Conservation (phyloP, 1,140 invertebrate species). For the Temnothorax curvispinosus region DNA sequence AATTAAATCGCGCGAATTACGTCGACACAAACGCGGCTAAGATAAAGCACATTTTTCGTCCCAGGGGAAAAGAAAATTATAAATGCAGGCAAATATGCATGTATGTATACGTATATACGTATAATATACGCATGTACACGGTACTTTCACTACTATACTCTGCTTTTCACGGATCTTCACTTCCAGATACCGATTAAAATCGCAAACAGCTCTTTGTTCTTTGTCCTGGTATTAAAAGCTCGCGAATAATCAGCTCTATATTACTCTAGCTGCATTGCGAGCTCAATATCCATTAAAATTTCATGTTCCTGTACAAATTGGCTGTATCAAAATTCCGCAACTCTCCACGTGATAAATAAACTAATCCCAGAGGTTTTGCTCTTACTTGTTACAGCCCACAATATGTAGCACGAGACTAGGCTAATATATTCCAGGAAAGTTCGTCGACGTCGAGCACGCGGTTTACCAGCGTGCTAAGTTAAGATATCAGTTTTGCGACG, state of each 20-base stretch:
- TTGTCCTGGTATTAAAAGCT: slow-evolving; percentile 23
- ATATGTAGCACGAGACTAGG: slow-evolving; percentile 10
- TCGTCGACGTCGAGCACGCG: slow-evolving; percentile 10
- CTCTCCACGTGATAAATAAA: slow-evolving; percentile 29
- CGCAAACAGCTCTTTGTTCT: slow-evolving; percentile 9
- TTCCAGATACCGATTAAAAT: slow-evolving; percentile 37
- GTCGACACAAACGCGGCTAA: slow-evolving; percentile 7
- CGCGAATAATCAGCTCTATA: not conserved
- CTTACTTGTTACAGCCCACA: slow-evolving; percentile 15
- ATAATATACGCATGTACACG: not conserved
- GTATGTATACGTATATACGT: too few species aligned
- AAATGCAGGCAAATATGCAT: slow-evolving; percentile 6
- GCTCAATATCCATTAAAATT: slow-evolving; percentile 26
- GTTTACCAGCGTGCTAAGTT: slow-evolving; percentile 14
- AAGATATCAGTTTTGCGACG: slow-evolving; percentile 52
- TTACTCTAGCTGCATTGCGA: not conserved
- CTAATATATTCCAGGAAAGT: slow-evolving; percentile 33
- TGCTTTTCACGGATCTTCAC: not conserved
- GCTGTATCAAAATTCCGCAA: slow-evolving; percentile 19
- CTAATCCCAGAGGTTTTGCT: slow-evolving; percentile 14
- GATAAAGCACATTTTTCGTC: slow-evolving; percentile 44
- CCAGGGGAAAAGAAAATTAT: not conserved
- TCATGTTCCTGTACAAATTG: not conserved
- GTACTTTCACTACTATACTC: not conserved
- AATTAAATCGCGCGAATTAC: slow-evolving; percentile 62